phyloP scores from a whole-genome alignment of 2,113 vertebrate genomes.

The Otis tarda region DNA sequence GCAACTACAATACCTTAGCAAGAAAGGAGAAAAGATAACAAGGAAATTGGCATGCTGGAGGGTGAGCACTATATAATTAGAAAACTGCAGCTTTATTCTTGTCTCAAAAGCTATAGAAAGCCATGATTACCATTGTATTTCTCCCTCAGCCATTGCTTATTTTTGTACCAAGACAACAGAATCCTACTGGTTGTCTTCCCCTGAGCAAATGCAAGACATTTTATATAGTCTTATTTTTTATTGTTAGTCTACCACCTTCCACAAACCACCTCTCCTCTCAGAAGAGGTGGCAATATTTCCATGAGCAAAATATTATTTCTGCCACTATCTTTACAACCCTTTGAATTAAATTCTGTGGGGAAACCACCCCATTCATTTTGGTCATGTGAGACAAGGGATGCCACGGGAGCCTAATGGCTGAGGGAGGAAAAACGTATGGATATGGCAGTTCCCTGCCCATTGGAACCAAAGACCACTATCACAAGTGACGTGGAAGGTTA shows the following conservation, averaged over 20 bases:
- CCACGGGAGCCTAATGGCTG: neutral
- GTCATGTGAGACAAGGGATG: neutral
- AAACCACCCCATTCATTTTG: neutral
- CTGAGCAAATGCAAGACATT: neutral
- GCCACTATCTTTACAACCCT: neutral
- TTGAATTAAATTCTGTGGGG: neutral
- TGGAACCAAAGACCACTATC: neutral
- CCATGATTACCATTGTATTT: neutral
- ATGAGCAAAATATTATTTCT: neutral
- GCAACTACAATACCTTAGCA: neutral
- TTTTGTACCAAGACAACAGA: neutral
- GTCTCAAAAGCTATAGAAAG: conserved; percentile 22
- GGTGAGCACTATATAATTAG: neutral
- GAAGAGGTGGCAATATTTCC: neutral
- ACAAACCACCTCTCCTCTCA: neutral
- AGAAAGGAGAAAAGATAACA: neutral
- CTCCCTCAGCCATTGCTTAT: neutral
- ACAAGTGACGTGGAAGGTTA: neutral
- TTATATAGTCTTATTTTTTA: neutral
- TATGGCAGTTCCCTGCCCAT: neutral
- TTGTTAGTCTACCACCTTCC: neutral
- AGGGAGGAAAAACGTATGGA: neutral
- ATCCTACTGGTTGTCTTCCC: conserved; percentile 12
- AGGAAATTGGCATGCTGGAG: neutral
- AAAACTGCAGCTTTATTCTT: conserved; percentile 20